phyloP scores from a whole-genome alignment of 2,797 vertebrate species.

The Chelmon rostratus region DNA sequence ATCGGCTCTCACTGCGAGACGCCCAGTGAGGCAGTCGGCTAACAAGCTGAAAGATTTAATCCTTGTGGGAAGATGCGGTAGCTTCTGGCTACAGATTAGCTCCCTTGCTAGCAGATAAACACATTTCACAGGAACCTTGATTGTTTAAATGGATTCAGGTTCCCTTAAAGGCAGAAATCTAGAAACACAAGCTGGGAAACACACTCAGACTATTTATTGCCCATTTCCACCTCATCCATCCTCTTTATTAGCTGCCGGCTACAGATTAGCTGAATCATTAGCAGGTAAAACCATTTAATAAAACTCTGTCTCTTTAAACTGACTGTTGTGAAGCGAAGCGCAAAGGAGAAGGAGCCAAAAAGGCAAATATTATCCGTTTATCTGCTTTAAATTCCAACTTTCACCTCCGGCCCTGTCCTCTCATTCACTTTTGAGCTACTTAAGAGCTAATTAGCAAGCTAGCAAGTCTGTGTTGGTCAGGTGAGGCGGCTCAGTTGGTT shows the following conservation, averaged over 20 bases:
- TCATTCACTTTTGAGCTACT: neutral
- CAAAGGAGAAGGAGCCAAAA: neutral
- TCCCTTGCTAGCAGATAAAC: conserved; percentile 34
- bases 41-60: conserved; percentile 49
- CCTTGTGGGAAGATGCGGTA: conserved; percentile 47
- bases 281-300: conserved; percentile 10
- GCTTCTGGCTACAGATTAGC: conserved; percentile 57
- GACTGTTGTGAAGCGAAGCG: neutral
- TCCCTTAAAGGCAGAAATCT: conserved; percentile 6
- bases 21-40: conserved; percentile 15
- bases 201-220: neutral
- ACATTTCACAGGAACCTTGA: conserved; percentile 22
- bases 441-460: neutral
- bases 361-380: neutral
- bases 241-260: conserved; percentile 18
- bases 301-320: conserved; percentile 2
- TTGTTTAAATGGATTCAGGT: conserved; percentile 34
- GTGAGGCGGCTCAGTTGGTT: neutral
- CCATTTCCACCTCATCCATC: conserved; percentile 6
- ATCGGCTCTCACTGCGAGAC: neutral
- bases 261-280: conserved; percentile 36
- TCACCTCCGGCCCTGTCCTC: neutral
- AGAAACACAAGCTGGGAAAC: neutral
- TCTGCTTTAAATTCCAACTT: conserved; percentile 1
- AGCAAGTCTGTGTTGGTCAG: neutral